phyloP scores from a whole-genome alignment of 2,888 invertebrate genomes.

The Rhodophaea formosa region DNA sequence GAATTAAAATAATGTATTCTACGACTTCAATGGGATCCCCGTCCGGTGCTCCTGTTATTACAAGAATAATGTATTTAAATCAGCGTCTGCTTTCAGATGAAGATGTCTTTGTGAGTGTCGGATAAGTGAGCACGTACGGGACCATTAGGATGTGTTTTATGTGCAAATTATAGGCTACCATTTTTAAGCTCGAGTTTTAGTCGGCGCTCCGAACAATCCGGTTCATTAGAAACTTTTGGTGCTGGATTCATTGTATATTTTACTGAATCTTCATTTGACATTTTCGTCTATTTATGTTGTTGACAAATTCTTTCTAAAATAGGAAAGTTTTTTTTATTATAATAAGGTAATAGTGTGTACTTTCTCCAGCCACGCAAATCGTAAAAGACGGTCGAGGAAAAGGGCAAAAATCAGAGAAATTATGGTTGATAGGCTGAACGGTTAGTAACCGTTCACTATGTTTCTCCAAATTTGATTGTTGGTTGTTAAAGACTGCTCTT shows the following conservation, averaged over 20 bases:
- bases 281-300: background rate
- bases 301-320: background rate
- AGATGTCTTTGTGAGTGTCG: constrained; percentile 74
- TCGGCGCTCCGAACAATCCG: constrained; percentile 57
- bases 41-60: constrained; percentile 75
- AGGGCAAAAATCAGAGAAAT: no score
- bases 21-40: constrained; percentile 76
- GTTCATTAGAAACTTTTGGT: constrained; percentile 72
- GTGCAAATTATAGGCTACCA: constrained; percentile 78
- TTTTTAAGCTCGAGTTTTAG: constrained; percentile 71
- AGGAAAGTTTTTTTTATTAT: no score
- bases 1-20: constrained; percentile 81
- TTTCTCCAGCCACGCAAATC: no score
- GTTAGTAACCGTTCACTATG: no score
- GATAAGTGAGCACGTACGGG: constrained; percentile 79
- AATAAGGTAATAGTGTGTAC: no score
- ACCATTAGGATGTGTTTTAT: constrained; percentile 79
- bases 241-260: constrained; percentile 36
- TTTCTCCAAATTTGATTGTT: no score
- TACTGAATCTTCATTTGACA: constrained; percentile 6
- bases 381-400: no score
- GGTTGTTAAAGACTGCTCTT: no score
- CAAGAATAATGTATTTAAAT: constrained; percentile 81
- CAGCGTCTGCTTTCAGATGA: constrained; percentile 77
- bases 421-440: no score